These are phyloP conservation scores for Lepidochrysops patricia DNA, from an alignment of 2,888 invertebrate genomes.

Conservation along the genomic window DNA sequence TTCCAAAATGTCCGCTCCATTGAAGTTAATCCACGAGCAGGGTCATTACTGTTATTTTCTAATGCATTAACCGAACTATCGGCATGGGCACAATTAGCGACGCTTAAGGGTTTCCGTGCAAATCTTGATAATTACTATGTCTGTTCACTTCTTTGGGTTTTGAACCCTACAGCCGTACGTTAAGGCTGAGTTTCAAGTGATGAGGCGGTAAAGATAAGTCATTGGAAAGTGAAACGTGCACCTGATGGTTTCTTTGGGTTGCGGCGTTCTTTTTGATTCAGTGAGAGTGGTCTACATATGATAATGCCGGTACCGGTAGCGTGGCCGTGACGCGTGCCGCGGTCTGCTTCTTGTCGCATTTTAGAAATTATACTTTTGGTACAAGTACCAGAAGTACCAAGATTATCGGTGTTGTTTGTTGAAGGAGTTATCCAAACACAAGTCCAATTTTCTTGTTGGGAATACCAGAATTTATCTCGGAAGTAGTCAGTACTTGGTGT, in stretches of 20 bases:
- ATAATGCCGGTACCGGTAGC: constrained; percentile 68
- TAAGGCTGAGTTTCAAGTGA: constrained; percentile 39
- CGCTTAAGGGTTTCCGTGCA: constrained; percentile 60
- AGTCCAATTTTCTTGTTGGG: too few species aligned
- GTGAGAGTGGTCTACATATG: constrained; percentile 72
- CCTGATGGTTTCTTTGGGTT: constrained; percentile 70
- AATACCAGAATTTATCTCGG: too few species aligned
- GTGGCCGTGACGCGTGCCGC: constrained; percentile 52
- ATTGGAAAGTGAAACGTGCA: constrained; percentile 74
- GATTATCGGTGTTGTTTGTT: too few species aligned
- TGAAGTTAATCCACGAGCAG: background rate
- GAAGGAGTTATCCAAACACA: too few species aligned
- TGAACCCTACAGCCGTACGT: constrained; percentile 27
- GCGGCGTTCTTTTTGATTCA: constrained; percentile 67
- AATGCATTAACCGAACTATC: constrained; percentile 37
- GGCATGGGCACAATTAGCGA: constrained; percentile 60
- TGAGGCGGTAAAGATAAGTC: constrained; percentile 44
- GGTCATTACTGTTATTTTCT: constrained; percentile 21
- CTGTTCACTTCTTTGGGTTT: constrained; percentile 28
- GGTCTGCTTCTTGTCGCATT: constrained; percentile 24
- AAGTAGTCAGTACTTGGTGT: too few species aligned
- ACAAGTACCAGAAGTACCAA: too few species aligned
- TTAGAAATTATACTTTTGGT: constrained; percentile 19
- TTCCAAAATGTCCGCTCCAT: background rate
- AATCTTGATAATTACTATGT: constrained; percentile 60